phyloP scores from a whole-genome alignment of 1,140 invertebrate species.

The Leptonema lineaticorne region DNA sequence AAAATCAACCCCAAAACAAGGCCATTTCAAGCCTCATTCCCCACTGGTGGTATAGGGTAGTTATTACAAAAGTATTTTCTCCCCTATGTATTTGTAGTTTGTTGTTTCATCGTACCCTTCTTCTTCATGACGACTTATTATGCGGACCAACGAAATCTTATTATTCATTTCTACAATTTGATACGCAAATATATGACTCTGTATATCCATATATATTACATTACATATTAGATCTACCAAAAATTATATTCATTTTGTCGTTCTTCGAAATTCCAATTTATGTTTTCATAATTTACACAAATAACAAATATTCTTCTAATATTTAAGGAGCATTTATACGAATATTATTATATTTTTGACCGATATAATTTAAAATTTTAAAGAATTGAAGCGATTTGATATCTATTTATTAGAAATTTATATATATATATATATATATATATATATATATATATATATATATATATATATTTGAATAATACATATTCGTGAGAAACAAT shows the following conservation, averaged over 20 bases:
- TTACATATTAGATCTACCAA: no score
- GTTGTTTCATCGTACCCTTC: no score
- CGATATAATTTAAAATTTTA: background rate
- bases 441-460: no score
- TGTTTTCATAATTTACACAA: no score
- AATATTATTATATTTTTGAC: background rate
- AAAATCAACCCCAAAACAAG: constrained; percentile 42
- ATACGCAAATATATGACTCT: no score
- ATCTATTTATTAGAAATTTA: no score
- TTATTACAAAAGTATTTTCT: constrained; percentile 19
- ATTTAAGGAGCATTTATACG: no score
- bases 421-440: no score
- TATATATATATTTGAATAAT: background rate
- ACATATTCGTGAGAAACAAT: background rate
- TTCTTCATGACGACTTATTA: background rate
- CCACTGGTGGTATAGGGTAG: constrained; percentile 28
- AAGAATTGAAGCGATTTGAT: background rate
- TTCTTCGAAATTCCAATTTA: no score
- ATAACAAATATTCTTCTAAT: no score
- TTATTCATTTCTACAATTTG: background rate
- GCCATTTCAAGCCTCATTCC: constrained; percentile 42
- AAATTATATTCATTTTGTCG: no score
- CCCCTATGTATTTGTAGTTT: background rate
- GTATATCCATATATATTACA: no score
- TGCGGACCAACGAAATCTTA: background rate